These are phyloP conservation scores for Hirundo rustica DNA, from an alignment of 2,797 vertebrate species.

Conservation along the genomic window DNA sequence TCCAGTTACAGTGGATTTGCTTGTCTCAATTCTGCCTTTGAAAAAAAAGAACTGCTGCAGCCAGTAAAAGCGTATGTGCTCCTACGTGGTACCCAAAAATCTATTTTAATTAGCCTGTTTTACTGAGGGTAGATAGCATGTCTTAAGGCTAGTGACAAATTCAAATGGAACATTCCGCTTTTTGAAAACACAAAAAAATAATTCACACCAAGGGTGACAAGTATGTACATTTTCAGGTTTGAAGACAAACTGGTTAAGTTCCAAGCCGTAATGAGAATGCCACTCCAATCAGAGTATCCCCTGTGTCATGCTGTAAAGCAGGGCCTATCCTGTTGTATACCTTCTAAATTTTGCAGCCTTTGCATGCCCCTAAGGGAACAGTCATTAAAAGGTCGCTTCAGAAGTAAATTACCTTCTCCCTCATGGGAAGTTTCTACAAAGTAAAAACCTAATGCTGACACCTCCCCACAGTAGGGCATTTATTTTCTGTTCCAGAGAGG, in stretches of 20 bases:
- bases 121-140: not conserved
- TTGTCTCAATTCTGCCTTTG: not conserved
- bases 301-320: constrained; percentile 6
- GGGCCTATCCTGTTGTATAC: constrained; percentile 41
- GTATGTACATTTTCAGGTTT: not conserved
- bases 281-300: not conserved
- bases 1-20: not conserved
- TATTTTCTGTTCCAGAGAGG: constrained; percentile 44
- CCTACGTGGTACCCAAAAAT: not conserved
- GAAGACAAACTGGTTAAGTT: constrained; percentile 13
- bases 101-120: not conserved
- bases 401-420: constrained; percentile 68
- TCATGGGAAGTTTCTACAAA: constrained; percentile 25
- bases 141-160: not conserved
- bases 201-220: not conserved
- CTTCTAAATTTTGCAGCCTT: constrained; percentile 72
- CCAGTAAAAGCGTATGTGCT: not conserved
- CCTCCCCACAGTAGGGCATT: constrained; percentile 43
- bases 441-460: constrained; percentile 51
- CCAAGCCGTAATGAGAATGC: not conserved
- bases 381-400: constrained; percentile 71
- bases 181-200: not conserved
- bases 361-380: constrained; percentile 50
- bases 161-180: not conserved
- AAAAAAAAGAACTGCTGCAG: not conserved